These are phyloP conservation scores for Cerceris rybyensis DNA, from an alignment of 2,888 invertebrate species.

Conservation along the genomic window DNA sequence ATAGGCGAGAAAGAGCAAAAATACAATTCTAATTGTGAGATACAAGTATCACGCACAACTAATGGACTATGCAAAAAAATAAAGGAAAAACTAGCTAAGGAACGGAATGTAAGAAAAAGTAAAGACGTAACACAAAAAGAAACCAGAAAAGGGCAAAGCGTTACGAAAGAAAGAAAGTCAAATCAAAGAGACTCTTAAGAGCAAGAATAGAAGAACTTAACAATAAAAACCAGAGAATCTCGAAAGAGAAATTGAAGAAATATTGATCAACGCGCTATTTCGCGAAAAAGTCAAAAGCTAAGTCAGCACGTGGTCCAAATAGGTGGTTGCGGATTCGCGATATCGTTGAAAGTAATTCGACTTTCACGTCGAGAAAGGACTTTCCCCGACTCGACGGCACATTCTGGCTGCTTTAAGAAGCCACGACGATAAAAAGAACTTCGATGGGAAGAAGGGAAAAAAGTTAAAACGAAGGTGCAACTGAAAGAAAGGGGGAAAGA, in stretches of 20 bases:
- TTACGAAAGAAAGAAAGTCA: not conserved
- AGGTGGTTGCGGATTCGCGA: conserved; percentile 2
- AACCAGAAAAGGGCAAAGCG: no score
- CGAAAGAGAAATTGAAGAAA: no score
- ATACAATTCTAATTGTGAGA: no score
- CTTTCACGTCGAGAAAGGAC: conserved; percentile 38
- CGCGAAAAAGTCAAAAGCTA: conserved; percentile 6
- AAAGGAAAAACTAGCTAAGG: no score
- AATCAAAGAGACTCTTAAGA: not conserved
- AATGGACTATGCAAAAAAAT: no score
- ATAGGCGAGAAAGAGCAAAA: no score
- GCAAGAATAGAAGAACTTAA: no score
- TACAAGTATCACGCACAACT: no score
- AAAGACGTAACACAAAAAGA: no score
- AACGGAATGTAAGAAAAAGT: no score
- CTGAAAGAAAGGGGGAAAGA: not conserved
- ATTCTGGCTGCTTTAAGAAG: conserved; percentile 27
- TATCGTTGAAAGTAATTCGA: conserved; percentile 31
- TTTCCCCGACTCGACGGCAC: conserved; percentile 25
- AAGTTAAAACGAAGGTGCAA: conserved; percentile 10
- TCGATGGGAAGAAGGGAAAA: conserved; percentile 9
- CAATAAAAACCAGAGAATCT: no score
- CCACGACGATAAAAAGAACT: not conserved
- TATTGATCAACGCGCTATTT: not conserved
- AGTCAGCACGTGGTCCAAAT: not conserved